Evolutionary conservation across 2,888 invertebrate species (phyloP).

Genomic region (Embidobia sp.): DNA sequence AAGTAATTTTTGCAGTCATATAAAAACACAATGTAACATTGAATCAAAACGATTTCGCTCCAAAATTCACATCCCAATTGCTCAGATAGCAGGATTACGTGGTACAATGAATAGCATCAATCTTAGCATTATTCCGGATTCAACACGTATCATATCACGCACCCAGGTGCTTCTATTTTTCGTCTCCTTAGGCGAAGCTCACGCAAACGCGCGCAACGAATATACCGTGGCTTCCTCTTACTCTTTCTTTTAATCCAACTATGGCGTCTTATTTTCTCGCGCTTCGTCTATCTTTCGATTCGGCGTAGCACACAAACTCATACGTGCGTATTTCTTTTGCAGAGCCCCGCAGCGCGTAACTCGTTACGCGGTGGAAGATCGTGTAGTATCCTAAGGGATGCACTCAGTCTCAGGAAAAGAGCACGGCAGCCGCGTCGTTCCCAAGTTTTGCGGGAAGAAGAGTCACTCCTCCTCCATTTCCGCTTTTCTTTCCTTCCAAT

Average conservation of each 20-base stretch:
- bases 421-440: constrained; percentile 64
- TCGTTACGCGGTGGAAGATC: constrained; percentile 62
- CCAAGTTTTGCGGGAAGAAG: constrained; percentile 49
- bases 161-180: constrained; percentile 31
- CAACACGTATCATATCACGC: constrained; percentile 35
- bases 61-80: constrained; percentile 8
- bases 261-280: constrained; percentile 1
- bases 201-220: constrained; percentile 20
- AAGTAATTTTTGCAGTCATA: too few relatives aligned
- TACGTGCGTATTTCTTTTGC: constrained; percentile 41
- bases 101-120: constrained; percentile 34
- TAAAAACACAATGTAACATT: background rate
- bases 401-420: constrained; percentile 68
- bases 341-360: constrained; percentile 60
- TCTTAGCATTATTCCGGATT: constrained; percentile 38
- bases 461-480: constrained; percentile 32
- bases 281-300: constrained; percentile 5
- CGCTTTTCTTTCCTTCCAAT: constrained; percentile 60
- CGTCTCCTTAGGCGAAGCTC: constrained; percentile 36
- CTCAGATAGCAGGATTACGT: constrained; percentile 12
- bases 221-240: too few relatives aligned
- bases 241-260: constrained; percentile 21
- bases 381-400: constrained; percentile 70
- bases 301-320: constrained; percentile 17
- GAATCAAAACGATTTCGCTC: constrained; percentile 5